Percentiles rank a stretch among this genome's conserved stretches.
Evolutionary conservation across 1,140 invertebrate species (phyloP).

Genomic region (Dermatophagoides farinae): DNA sequence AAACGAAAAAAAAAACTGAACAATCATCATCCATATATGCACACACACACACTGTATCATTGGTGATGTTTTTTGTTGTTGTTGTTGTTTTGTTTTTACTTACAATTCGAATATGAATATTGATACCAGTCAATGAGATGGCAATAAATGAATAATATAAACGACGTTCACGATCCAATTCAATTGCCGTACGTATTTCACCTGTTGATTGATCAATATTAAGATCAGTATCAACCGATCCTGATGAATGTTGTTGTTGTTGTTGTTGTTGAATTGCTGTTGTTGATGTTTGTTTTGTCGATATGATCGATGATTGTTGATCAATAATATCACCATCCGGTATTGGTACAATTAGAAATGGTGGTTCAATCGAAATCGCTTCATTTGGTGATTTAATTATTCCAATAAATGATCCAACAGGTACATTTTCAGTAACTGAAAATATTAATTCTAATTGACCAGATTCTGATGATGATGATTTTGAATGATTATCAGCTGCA

Average conservation of each 20-base stretch:
- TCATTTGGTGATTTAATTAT: constrained; percentile 47
- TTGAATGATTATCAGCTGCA: no score
- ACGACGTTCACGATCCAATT: constrained; percentile 66
- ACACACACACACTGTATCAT: no score
- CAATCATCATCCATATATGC: no score
- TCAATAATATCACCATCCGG: constrained; percentile 44
- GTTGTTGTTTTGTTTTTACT: background rate
- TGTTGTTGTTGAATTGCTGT: background rate
- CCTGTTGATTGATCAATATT: constrained; percentile 67
- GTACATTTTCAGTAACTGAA: constrained; percentile 18
- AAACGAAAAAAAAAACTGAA: no score
- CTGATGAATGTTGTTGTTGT: background rate
- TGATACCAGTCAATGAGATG: constrained; percentile 57
- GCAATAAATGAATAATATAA: constrained; percentile 69
- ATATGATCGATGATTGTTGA: background rate
- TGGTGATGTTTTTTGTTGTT: no score
- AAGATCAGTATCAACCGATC: constrained; percentile 55
- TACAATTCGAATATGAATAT: constrained; percentile 55
- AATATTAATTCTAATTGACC: constrained; percentile 3
- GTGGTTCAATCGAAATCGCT: constrained; percentile 37
- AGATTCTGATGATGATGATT: background rate
- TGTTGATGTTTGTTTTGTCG: background rate
- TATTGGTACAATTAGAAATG: constrained; percentile 69
- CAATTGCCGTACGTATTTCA: constrained; percentile 62
- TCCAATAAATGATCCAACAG: constrained; percentile 62